Percentiles rank a stretch among this genome's conserved stretches.
phyloP scores from a whole-genome alignment of 2,113 vertebrate species.

The Hippolais icterina region DNA sequence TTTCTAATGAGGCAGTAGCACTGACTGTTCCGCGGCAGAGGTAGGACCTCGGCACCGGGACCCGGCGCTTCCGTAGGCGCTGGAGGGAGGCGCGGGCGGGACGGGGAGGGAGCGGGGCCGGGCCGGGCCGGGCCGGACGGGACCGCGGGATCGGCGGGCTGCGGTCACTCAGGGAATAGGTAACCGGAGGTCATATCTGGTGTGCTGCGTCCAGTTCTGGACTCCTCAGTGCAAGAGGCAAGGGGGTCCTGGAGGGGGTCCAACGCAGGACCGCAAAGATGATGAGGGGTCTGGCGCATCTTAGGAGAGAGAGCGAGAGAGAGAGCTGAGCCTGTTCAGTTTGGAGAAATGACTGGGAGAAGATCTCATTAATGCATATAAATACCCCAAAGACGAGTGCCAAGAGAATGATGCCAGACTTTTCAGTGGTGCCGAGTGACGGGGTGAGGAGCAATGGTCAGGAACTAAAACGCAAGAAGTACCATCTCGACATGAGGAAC shows the following conservation, averaged over 20 bases:
- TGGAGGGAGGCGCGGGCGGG: fast-evolving
- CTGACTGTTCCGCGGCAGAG: fast-evolving
- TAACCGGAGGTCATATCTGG: neutral
- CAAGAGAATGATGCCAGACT: neutral
- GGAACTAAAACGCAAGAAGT: neutral
- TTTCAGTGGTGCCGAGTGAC: no score
- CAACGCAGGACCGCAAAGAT: no score
- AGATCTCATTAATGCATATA: no score
- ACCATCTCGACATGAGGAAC: neutral
- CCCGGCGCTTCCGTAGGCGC: fast-evolving
- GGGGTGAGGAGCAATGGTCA: neutral
- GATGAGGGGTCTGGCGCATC: neutral
- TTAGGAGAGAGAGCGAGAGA: neutral
- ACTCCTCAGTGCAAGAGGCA: neutral
- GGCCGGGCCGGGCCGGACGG: fast-evolving
- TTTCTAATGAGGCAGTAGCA: neutral
- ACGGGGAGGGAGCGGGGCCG: fast-evolving
- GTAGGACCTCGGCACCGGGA: fast-evolving
- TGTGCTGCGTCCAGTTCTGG: neutral
- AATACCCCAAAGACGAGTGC: neutral
- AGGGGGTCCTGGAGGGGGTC: neutral
- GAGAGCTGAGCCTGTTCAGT: no score
- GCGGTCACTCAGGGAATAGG: fast-evolving
- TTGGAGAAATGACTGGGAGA: no score
- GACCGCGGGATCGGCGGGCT: fast-evolving